Percentiles rank a stretch among this genome's conserved stretches.
These are phyloP conservation scores for Turnix velox DNA, from an alignment of 2,113 vertebrate genomes.

Conservation along the genomic window DNA sequence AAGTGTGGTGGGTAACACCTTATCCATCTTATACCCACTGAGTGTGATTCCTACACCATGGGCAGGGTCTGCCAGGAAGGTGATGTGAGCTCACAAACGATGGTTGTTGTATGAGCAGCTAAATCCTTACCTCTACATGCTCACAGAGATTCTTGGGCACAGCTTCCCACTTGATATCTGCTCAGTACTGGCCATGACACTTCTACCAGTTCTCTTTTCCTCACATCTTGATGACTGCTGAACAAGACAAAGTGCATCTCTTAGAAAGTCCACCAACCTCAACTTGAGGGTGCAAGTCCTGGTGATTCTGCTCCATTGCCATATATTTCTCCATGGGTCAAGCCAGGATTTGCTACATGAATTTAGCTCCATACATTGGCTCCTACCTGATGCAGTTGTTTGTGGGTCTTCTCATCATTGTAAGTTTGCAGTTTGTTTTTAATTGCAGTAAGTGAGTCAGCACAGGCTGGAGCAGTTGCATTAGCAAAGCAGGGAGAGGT, in stretches of 20 bases:
- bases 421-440: not conserved
- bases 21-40: not conserved
- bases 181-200: not conserved
- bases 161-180: not conserved
- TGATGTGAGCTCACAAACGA: not conserved
- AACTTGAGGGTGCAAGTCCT: not conserved
- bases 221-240: not conserved
- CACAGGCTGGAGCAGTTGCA: not conserved
- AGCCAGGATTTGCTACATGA: not conserved
- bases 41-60: not conserved
- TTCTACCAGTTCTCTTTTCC: not conserved
- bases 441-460: not conserved
- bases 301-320: not conserved
- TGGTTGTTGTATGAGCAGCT: not conserved
- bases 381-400: not conserved
- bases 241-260: not conserved
- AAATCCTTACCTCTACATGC: not conserved
- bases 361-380: not conserved
- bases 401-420: not conserved
- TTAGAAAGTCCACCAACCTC: not conserved
- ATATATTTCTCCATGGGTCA: not conserved
- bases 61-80: not conserved
- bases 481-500: not conserved
- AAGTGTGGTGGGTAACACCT: not conserved
- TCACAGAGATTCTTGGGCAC: not conserved